Evolutionary conservation across 2,888 invertebrate genomes (phyloP), one percentile per base, ranked within the genome.

Genomic region (Margaritifera margaritifera): DNA sequence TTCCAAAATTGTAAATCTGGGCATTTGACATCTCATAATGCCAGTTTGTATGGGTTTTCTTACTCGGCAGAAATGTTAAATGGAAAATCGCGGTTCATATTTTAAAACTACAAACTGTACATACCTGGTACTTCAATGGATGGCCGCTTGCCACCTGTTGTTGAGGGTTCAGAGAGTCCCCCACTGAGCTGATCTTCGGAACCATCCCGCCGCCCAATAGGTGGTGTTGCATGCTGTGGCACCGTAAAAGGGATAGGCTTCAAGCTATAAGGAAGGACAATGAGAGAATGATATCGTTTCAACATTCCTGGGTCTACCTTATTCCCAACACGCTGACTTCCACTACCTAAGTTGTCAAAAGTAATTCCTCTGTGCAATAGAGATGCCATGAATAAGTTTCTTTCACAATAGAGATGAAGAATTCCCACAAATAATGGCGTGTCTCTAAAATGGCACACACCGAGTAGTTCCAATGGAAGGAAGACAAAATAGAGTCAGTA

Each of bases 201-300:
- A 56, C 71, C 72, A 50, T 75, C 78, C 54, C 79, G 72, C 19
- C 78, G 78, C 19, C 77, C 72, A 54, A 76, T 64, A 11, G 77
- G 72, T 25, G 80, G 74, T 22, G 78, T 71, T 51, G 67, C 68
- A 54, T 80, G 80, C 51, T 78, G 80, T 42, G 88, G 88, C 66
- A 88, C 88, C 22, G 87, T 87, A 77, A 88, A 88, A 42, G 87
- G 87, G 52, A 88, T 87, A 68, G 85, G 85, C 68, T 85, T 84
- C 80, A 86, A 80, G 71, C 86, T 87, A 81, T 79, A 85, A 80
- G 87, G 87, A 69, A 86, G 81, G 54, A 88, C 80, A 60, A 86
- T 81, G 52, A 87, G 71, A 66, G 84, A 84, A 59, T 81, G 77
- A 70, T 82, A 81, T 18, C 82, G 77, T 58, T 78, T 70, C 25